A percentile compares a stretch with the other conserved stretches of the same genome.
phyloP scores from a whole-genome alignment of 1,140 invertebrate genomes.

The Penaeus japonicus region DNA sequence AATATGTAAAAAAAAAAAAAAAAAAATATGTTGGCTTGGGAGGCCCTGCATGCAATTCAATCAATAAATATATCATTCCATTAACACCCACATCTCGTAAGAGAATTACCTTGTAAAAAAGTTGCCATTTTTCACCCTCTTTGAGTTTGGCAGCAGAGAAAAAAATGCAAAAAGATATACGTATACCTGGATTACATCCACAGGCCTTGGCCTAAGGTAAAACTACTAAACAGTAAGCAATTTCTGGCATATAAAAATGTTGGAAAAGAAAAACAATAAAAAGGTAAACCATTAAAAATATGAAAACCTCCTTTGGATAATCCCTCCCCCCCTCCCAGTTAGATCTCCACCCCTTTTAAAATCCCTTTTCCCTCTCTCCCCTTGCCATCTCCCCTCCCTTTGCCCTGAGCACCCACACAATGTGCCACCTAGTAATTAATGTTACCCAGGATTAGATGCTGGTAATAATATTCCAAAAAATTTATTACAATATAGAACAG shows the following conservation, averaged over 20 bases:
- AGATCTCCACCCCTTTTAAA: constrained; percentile 1
- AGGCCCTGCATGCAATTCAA: constrained; percentile 15
- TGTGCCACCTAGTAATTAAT: constrained; percentile 51
- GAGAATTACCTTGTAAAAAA: no score
- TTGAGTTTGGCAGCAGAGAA: no score
- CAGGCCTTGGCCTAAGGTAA: no score
- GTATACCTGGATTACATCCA: no score
- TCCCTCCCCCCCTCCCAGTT: no score
- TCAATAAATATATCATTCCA: neutral
- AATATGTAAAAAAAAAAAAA: neutral
- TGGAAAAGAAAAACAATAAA: no score
- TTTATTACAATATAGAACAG: constrained; percentile 47
- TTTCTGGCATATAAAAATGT: no score
- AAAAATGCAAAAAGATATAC: no score
- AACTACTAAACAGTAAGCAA: no score
- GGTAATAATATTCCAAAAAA: constrained; percentile 50
- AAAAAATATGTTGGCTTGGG: neutral
- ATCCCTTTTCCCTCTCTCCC: constrained; percentile 14
- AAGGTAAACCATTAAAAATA: no score
- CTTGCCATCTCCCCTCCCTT: constrained; percentile 25
- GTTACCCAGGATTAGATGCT: constrained; percentile 50
- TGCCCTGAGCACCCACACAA: constrained; percentile 47
- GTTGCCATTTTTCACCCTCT: no score
- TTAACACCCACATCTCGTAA: neutral
- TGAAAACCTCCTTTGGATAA: no score